Base-by-base conservation (phyloP, 2,797 vertebrate species). In the Amblyraja radiata region DNA sequence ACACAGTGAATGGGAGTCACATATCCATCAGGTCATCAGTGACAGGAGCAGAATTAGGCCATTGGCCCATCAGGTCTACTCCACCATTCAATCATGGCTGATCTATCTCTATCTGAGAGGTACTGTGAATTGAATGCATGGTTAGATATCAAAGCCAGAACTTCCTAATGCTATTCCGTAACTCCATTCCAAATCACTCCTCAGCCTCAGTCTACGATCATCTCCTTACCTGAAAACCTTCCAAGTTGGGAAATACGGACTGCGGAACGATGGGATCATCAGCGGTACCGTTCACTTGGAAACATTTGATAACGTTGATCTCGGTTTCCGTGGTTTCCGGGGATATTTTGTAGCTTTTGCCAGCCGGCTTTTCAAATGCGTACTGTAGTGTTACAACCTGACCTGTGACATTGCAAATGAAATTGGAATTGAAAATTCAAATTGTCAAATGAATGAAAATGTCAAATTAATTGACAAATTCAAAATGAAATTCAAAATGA, bases 381-480 rank as follows among this genome's bases (percentile, higher is more conserved):
- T 97, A 61, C 95, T 98, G 97, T 94, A 96, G 97, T 0, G 97
- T 97, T 0, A 96, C 96, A 76, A 97, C 97, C 94, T 97, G 96
- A 16, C 90, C 90, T 92, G 23, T 58, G 7, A 28, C 14, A n/a
- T 73, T 54, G 39, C 68, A 7, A 91, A 39, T 54, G 46, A 54
- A 54, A 54, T 54, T 54, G 46, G 46, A 54, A 54, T 54, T 54
- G 46, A 54, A 54, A 54, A 54, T 6, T 54, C 5, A 54, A 54
- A 54, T 54, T 54, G 46, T 54, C 46, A 54, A 54, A 54, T 54
- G 46, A 54, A 54, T 54, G 46, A 54, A 54, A 54, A 54, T 54
- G 46, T 54, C 5, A 54, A 54, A 6, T 6, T 54, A 54, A 54
- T 54, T 54, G 46, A 54, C 46, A 54, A 54, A 54, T 54, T 54